Percentiles rank a stretch among this genome's conserved stretches.
These are phyloP conservation scores for Amblyornis subalaris DNA, from an alignment of 2,113 vertebrate genomes.

Conservation along the genomic window DNA sequence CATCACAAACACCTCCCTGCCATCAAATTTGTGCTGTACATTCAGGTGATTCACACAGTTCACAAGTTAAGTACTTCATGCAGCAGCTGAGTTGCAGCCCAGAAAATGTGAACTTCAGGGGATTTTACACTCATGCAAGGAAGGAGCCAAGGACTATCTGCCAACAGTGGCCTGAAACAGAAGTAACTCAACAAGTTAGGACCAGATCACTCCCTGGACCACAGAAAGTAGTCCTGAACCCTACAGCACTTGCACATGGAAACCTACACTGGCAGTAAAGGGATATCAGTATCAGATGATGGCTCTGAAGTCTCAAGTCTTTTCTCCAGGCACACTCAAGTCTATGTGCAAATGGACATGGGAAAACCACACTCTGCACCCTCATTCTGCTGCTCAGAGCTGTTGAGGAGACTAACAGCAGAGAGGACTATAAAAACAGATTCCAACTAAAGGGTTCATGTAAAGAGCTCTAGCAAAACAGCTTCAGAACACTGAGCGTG, in stretches of 20 bases:
- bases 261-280: neutral
- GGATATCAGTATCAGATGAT: rapidly evolving
- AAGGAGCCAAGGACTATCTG: neutral
- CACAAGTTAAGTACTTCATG: neutral
- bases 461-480: neutral
- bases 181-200: neutral
- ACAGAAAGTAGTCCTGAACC: neutral
- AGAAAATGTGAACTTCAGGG: neutral
- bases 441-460: neutral
- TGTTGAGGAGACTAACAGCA: neutral
- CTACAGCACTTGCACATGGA: neutral
- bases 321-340: neutral
- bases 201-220: neutral
- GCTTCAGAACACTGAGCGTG: neutral
- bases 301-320: neutral
- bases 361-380: neutral
- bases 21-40: neutral
- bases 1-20: neutral
- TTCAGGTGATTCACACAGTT: neutral
- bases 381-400: neutral
- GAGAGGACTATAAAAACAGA: neutral
- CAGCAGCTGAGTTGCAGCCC: neutral
- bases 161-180: neutral
- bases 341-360: neutral
- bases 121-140: neutral